Evolutionary conservation across 2,797 vertebrate species (phyloP), one percentile per base, ranked within the genome.

Genomic region (Tarsius wallacei): DNA sequence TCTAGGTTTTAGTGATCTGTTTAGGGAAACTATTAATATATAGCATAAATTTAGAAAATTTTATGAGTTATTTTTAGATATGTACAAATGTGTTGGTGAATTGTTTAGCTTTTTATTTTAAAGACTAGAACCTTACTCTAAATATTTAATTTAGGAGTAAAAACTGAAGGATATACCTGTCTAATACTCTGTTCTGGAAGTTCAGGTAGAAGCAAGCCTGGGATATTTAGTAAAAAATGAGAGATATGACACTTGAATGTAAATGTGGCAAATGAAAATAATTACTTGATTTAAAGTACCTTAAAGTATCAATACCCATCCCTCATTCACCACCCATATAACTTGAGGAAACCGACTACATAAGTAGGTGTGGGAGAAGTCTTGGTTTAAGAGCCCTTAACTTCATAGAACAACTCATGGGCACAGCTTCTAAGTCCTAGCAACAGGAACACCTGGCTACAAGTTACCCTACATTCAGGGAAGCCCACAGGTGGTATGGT

Each of bases 111-210:
- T 42, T 91, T 3, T 81, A 33, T 59, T 84, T 66, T 88, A 91
- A 49, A 42, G 64, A 88, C 76, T 68, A 68, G 42, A 94, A 61
- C 84, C 36, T 87, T 97, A 83, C 47, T 64, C 31, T 53, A 49
- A 5, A 33, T 84, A 71, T 94, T 89, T 87, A 89, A 76, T 28
- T 59, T 93, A 59, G 6, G 49, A 64, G 5, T 83, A 64, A 90
- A 71, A 83, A 36, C 16, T 19, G n/a, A 51, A 74, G 66, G 42
- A 42, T 74, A 31, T n/a, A 74, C 17, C 17, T 87, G 26, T 81
- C 47, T 71, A 26, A 59, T 82, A 87, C 24, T 24, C 26, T 97
- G 10, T 68, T n/a, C 31, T 86, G 24, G 87, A 95, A 77, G 36
- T 84, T 97, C 59, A 91, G 11, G 10, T 84, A 55, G 87, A 74